These are phyloP conservation scores for Reinhardtius hippoglossoides DNA, from an alignment of 2,113 vertebrate genomes.

Conservation along the genomic window DNA sequence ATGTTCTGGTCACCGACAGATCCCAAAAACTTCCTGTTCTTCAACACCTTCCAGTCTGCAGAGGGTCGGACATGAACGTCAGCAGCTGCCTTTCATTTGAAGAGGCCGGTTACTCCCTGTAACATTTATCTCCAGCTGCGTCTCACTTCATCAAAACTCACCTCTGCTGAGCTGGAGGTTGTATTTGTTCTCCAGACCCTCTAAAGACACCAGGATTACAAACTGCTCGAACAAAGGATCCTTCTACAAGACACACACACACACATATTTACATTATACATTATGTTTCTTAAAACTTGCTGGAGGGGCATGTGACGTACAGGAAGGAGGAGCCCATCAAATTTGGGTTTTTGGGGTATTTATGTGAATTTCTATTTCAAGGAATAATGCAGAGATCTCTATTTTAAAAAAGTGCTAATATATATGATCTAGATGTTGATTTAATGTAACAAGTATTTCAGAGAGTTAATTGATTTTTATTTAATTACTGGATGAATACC, in stretches of 20 bases:
- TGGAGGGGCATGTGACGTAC: no score
- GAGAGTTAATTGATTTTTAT: no score
- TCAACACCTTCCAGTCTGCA: constrained; percentile 89
- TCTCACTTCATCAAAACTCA: constrained; percentile 3
- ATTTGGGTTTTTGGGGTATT: no score
- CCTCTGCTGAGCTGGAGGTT: constrained; percentile 83
- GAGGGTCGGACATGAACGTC: not conserved
- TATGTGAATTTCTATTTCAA: no score
- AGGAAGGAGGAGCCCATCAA: no score
- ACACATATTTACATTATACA: not conserved
- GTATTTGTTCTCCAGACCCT: constrained; percentile 92
- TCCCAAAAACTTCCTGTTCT: constrained; percentile 89
- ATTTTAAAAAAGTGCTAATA: no score
- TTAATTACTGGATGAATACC: no score
- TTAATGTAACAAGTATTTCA: no score
- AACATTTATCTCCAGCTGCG: not conserved
- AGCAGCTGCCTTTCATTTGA: not conserved
- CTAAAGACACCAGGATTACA: constrained; percentile 87
- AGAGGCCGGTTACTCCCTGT: no score
- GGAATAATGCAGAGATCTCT: no score
- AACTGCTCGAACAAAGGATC: constrained; percentile 88
- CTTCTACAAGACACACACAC: constrained; percentile 63
- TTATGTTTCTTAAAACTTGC: no score
- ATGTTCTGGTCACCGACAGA: constrained; percentile 88
- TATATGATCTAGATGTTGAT: no score